A percentile compares a stretch with the other conserved stretches of the same genome.
These are phyloP conservation scores for Euborellia annulipes DNA, from an alignment of 1,140 invertebrate genomes.

Conservation along the genomic window DNA sequence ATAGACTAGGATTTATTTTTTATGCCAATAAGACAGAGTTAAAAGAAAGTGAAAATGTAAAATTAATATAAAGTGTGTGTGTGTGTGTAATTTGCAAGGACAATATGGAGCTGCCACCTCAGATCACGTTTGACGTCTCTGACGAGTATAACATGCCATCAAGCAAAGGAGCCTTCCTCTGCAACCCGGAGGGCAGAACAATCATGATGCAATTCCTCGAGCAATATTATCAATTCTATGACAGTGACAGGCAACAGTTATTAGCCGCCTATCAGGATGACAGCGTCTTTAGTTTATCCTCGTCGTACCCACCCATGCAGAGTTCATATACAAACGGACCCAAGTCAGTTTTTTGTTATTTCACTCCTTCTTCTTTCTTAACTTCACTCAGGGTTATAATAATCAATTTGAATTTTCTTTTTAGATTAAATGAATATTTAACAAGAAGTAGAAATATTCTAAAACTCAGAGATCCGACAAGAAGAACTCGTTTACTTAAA, in stretches of 20 bases:
- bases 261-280: slow-evolving; percentile 76
- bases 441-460: slow-evolving; percentile 60
- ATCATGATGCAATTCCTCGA: slow-evolving; percentile 62
- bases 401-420: slow-evolving; percentile 19
- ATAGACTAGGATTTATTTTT: too few relatives aligned
- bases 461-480: slow-evolving; percentile 38
- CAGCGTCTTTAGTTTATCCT: slow-evolving; percentile 53
- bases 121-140: slow-evolving; percentile 63
- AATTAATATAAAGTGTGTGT: too few relatives aligned
- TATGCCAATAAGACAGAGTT: too few relatives aligned
- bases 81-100: too few relatives aligned
- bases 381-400: neutral
- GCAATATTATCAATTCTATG: slow-evolving; percentile 71
- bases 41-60: too few relatives aligned
- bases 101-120: slow-evolving; percentile 53
- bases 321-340: slow-evolving; percentile 11
- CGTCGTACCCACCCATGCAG: slow-evolving; percentile 15
- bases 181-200: slow-evolving; percentile 42
- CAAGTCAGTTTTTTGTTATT: slow-evolving; percentile 19
- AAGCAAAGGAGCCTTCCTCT: slow-evolving; percentile 47
- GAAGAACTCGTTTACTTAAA: slow-evolving; percentile 45
- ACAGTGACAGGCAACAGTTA: slow-evolving; percentile 63
- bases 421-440: slow-evolving; percentile 44
- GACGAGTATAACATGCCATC: slow-evolving; percentile 44
- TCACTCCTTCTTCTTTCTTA: slow-evolving; percentile 5